Evolutionary conservation across 2,113 vertebrate genomes (phyloP).

Genomic region (Nymphicus hollandicus): DNA sequence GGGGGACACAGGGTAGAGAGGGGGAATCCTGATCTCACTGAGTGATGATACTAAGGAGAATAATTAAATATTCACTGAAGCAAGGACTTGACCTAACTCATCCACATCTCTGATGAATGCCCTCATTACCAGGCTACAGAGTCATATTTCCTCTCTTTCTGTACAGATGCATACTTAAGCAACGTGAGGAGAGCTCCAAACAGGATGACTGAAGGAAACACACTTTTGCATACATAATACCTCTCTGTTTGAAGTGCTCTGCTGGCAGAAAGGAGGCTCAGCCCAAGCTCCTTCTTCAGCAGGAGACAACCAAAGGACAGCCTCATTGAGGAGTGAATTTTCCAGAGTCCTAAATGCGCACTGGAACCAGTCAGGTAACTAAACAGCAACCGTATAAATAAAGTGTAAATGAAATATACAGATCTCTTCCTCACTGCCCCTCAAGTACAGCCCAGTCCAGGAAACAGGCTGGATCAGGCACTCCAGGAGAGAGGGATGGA

Average conservation of each 20-base stretch:
- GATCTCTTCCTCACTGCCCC: background rate
- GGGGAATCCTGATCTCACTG: background rate
- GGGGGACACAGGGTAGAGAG: background rate
- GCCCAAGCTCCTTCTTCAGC: background rate
- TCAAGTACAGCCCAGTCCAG: background rate
- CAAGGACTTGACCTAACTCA: background rate
- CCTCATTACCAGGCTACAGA: slow-evolving; percentile 14
- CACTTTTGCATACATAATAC: background rate
- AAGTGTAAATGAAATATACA: background rate
- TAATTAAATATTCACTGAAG: slow-evolving; percentile 16
- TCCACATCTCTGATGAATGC: slow-evolving; percentile 18
- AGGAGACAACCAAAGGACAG: background rate
- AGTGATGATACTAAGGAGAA: background rate
- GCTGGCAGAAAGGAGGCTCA: background rate
- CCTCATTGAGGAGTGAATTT: background rate
- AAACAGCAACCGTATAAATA: background rate
- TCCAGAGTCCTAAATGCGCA: background rate
- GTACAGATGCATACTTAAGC: background rate
- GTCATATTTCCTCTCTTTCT: slow-evolving; percentile 26
- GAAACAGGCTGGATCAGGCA: background rate
- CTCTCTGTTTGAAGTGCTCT: background rate
- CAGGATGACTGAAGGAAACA: background rate
- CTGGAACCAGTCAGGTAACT: background rate
- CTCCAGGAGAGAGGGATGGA: background rate
- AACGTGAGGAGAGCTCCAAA: background rate